These are phyloP conservation scores for Sula dactylatra DNA, from an alignment of 2,113 vertebrate genomes.

Conservation along the genomic window DNA sequence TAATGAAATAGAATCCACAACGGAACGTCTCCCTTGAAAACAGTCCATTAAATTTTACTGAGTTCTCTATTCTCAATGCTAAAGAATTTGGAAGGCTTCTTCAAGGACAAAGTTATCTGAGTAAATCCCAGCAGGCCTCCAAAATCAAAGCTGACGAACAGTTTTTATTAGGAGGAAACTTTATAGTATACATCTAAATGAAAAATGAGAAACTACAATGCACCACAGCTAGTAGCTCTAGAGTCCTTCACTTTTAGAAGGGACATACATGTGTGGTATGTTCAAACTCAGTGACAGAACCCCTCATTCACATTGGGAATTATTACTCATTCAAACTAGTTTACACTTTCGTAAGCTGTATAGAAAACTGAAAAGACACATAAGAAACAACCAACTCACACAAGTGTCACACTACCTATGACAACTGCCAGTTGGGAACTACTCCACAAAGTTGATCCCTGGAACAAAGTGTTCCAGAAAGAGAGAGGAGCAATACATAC, in stretches of 20 bases:
- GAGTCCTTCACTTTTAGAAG: background rate
- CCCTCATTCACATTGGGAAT: background rate
- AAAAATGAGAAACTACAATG: background rate
- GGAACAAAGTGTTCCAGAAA: conserved; percentile 30
- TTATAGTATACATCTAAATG: background rate
- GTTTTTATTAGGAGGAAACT: background rate
- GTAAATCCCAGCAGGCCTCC: background rate
- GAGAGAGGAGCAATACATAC: background rate
- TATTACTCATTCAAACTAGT: background rate
- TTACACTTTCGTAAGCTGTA: background rate
- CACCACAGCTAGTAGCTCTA: background rate
- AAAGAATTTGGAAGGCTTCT: background rate
- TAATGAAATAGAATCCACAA: background rate
- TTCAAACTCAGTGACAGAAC: background rate
- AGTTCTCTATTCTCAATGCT: background rate
- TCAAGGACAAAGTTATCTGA: background rate
- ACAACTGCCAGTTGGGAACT: conserved; percentile 2
- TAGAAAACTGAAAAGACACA: background rate
- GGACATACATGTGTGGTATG: fast-evolving
- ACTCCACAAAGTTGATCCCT: background rate
- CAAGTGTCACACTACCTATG: background rate
- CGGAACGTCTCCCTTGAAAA: background rate
- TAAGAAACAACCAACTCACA: background rate
- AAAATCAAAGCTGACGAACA: background rate
- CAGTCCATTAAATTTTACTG: background rate